A percentile compares a stretch with the other conserved stretches of the same genome.
phyloP scores from a whole-genome alignment of 2,113 vertebrate genomes.

The Petrocephalus microphthalmus region DNA sequence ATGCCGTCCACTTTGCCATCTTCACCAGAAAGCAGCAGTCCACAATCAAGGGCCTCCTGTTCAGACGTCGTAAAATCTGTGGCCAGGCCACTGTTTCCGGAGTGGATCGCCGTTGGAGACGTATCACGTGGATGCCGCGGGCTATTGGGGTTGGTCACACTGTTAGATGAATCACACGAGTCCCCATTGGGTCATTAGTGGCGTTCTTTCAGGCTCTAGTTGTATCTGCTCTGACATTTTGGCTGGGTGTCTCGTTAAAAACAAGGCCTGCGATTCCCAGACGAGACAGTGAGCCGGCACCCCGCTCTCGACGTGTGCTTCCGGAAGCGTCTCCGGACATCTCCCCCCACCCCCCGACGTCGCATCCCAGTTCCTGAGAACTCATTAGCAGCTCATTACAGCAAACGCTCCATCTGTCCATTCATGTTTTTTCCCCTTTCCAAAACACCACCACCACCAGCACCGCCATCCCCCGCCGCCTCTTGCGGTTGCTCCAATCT shows the following conservation, averaged over 20 bases:
- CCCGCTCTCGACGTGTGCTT: not conserved
- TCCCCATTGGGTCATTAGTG: not conserved
- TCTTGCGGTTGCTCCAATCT: slow-evolving; percentile 34
- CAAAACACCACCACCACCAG: not conserved
- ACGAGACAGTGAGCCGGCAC: not conserved
- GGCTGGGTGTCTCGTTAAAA: not conserved
- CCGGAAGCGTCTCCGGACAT: not conserved
- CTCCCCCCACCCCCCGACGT: not conserved
- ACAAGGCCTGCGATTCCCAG: not conserved
- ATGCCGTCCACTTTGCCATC: not conserved
- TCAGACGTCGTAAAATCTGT: not conserved
- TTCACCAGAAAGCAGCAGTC: not conserved
- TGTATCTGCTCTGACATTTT: not conserved
- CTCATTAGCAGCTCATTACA: slow-evolving; percentile 54
- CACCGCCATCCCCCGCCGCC: not conserved
- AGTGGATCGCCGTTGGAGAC: not conserved
- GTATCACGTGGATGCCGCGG: not conserved
- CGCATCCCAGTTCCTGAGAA: slow-evolving; percentile 38
- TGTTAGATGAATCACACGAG: not conserved
- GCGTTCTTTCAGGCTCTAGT: not conserved
- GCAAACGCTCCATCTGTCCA: slow-evolving; percentile 59
- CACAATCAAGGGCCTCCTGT: not conserved
- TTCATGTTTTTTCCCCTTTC: slow-evolving; percentile 1
- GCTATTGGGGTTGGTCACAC: too few relatives aligned
- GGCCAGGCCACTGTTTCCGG: not conserved